phyloP scores from a whole-genome alignment of 2,888 invertebrate species.

The Calliphora vomitoria region DNA sequence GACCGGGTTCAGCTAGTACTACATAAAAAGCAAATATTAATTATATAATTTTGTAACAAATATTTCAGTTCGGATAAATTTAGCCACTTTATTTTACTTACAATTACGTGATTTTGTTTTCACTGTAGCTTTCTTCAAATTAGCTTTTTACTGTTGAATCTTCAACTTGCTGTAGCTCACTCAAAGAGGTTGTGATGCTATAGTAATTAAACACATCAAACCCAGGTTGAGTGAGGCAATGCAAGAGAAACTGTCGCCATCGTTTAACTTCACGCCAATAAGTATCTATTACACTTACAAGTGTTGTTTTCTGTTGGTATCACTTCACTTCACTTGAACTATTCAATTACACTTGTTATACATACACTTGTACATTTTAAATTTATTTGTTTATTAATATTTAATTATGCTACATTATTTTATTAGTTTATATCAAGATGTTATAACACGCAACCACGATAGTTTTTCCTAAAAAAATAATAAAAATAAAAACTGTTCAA shows the following conservation, averaged over 20 bases:
- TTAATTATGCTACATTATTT: constrained; percentile 26
- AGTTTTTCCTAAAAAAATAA: background rate
- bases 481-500: background rate
- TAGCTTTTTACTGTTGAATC: constrained; percentile 44
- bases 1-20: too few relatives aligned
- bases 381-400: constrained; percentile 28
- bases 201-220: constrained; percentile 75
- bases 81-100: too few relatives aligned
- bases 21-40: too few relatives aligned
- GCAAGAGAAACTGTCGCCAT: constrained; percentile 66
- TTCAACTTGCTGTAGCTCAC: constrained; percentile 74
- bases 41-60: too few relatives aligned
- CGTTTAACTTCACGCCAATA: constrained; percentile 33
- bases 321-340: constrained; percentile 1
- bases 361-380: background rate
- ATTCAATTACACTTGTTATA: constrained; percentile 16
- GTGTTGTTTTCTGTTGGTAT: background rate
- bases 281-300: constrained; percentile 30
- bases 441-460: constrained; percentile 50
- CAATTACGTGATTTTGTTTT: too few relatives aligned
- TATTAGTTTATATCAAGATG: constrained; percentile 40
- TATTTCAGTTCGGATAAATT: too few relatives aligned
- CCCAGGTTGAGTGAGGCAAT: constrained; percentile 74
- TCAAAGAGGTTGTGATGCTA: constrained; percentile 74
- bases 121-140: background rate